Conservation (phyloP, 2,888 invertebrate species). For the Ochropleura plecta region DNA sequence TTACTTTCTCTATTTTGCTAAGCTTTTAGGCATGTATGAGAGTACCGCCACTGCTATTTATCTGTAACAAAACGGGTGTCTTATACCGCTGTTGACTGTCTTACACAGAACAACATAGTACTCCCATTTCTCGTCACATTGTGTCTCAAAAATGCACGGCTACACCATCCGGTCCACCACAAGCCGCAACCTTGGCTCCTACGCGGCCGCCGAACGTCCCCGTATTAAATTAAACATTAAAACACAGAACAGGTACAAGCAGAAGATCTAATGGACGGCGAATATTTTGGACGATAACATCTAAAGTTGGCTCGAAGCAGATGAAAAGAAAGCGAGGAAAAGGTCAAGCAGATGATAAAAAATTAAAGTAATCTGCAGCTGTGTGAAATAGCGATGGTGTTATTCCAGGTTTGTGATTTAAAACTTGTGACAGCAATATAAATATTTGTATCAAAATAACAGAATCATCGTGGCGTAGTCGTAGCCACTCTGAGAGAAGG, state of each 20-base stretch:
- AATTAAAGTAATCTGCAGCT: not conserved
- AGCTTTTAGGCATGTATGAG: too few species aligned
- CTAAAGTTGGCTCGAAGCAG: not conserved
- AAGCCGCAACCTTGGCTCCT: conserved; percentile 56
- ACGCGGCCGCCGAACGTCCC: conserved; percentile 49
- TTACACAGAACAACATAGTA: not conserved
- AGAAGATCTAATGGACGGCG: conserved; percentile 19
- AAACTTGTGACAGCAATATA: not conserved
- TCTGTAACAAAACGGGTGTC: too few species aligned
- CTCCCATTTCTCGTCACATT: conserved; percentile 16
- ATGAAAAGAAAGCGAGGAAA: not conserved
- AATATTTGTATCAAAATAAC: not conserved
- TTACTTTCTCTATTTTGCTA: not conserved
- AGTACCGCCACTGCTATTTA: too few species aligned
- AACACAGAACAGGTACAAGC: not conserved
- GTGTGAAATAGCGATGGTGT: not conserved
- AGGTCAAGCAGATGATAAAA: not conserved
- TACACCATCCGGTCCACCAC: conserved; percentile 53
- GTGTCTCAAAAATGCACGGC: conserved; percentile 48
- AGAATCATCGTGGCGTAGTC: not conserved
- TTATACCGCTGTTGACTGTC: too few species aligned
- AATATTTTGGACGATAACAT: not conserved
- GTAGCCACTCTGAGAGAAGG: not conserved
- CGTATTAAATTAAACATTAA: conserved; percentile 53
- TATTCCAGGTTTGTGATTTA: not conserved